Percentiles rank a stretch among this genome's conserved stretches.
phyloP scores from a whole-genome alignment of 2,113 vertebrate genomes.

The Pycnonotus jocosus region DNA sequence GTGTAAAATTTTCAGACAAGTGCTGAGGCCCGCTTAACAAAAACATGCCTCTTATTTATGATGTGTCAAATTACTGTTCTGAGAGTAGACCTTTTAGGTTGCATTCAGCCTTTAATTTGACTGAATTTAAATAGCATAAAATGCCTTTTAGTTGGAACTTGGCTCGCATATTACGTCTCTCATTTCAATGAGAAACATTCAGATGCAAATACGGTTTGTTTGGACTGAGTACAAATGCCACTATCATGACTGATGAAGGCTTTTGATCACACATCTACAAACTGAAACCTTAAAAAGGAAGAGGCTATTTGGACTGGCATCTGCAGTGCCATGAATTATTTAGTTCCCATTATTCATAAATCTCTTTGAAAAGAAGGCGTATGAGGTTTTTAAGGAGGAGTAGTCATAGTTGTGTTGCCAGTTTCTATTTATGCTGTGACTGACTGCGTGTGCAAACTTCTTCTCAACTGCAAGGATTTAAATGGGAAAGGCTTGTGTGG shows the following conservation, averaged over 20 bases:
- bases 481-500: not conserved
- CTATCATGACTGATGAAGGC: constrained; percentile 78
- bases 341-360: constrained; percentile 74
- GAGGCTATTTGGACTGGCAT: constrained; percentile 75
- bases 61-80: constrained; percentile 75
- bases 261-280: constrained; percentile 79
- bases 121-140: constrained; percentile 77
- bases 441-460: not conserved
- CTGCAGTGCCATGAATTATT: constrained; percentile 77
- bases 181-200: constrained; percentile 86
- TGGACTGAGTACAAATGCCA: constrained; percentile 80
- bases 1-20: constrained; percentile 68
- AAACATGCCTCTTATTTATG: constrained; percentile 71
- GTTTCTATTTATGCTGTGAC: constrained; percentile 11
- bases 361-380: constrained; percentile 69
- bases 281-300: constrained; percentile 73
- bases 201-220: constrained; percentile 91
- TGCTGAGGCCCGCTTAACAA: constrained; percentile 59
- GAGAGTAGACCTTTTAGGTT: constrained; percentile 75
- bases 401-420: constrained; percentile 35
- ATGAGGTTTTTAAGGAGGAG: constrained; percentile 63
- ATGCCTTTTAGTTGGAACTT: constrained; percentile 74
- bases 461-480: not conserved
- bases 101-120: constrained; percentile 78
- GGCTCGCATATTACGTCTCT: constrained; percentile 79